Percentiles rank a stretch among this genome's conserved stretches.
phyloP scores from a whole-genome alignment of 35 echinoderm and acorn worm species.

The Acanthaster planci region DNA sequence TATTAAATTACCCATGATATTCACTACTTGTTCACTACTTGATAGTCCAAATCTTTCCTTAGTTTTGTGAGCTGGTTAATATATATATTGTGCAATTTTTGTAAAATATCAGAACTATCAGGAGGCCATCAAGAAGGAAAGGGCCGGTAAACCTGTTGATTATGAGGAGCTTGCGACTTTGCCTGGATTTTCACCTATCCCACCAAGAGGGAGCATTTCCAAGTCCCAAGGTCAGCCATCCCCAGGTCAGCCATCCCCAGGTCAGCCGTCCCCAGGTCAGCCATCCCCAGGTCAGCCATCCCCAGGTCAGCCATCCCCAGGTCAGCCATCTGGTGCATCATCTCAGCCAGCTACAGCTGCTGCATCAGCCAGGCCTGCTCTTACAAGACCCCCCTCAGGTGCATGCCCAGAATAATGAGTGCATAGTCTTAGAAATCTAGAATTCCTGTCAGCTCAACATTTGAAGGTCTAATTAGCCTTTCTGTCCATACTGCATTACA shows the following conservation, averaged over 20 bases:
- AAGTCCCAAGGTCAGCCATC: not conserved
- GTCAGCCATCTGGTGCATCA: not conserved
- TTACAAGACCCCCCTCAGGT: slow-evolving; percentile 11
- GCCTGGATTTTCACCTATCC: slow-evolving; percentile 81
- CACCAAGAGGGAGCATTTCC: slow-evolving; percentile 10
- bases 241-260: not conserved
- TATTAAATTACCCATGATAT: too few relatives aligned
- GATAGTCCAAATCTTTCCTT: not conserved
- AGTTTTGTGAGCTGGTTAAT: not conserved
- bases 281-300: slow-evolving; percentile 9
- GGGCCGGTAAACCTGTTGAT: slow-evolving; percentile 75
- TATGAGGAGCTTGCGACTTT: slow-evolving; percentile 75
- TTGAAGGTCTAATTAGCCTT: too few relatives aligned
- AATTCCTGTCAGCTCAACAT: too few relatives aligned
- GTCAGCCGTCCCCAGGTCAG: not conserved
- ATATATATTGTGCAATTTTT: not conserved
- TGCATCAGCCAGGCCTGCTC: not conserved
- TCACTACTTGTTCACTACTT: too few relatives aligned
- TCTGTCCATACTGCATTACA: too few relatives aligned
- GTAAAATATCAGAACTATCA: slow-evolving; percentile 73
- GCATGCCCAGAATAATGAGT: not conserved
- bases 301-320: not conserved
- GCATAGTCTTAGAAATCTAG: not conserved
- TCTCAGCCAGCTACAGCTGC: slow-evolving; percentile 12
- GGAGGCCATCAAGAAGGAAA: slow-evolving; percentile 83